Conservation (phyloP, 2,888 invertebrate genomes). For the Alsophila aescularia region DNA sequence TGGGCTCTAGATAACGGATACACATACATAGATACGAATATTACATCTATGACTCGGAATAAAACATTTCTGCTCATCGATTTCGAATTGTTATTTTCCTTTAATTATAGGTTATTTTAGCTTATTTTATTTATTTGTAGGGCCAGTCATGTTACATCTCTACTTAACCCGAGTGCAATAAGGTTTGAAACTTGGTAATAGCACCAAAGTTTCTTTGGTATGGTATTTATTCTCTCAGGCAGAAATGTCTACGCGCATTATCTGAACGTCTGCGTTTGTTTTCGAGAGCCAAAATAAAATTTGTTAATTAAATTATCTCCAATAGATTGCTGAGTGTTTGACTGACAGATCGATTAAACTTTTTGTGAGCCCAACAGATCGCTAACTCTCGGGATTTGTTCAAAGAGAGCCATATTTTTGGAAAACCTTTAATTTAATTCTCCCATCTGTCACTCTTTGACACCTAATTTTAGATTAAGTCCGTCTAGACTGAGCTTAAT, state of each 20-base stretch:
- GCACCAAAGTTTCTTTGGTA: no score
- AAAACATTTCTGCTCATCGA: no score
- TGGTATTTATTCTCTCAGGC: background rate
- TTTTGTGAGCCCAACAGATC: conserved; percentile 32
- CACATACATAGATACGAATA: no score
- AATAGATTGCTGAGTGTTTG: conserved; percentile 32
- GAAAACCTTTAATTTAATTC: conserved; percentile 14
- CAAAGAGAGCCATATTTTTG: background rate
- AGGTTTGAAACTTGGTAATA: no score
- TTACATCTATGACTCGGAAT: no score
- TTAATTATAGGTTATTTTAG: no score
- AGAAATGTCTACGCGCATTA: background rate
- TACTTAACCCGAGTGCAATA: no score
- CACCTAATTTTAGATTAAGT: conserved; percentile 44
- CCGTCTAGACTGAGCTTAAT: conserved; percentile 2
- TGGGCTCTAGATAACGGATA: no score
- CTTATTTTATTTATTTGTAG: no score
- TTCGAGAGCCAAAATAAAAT: conserved; percentile 2
- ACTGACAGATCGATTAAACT: conserved; percentile 63
- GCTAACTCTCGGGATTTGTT: background rate
- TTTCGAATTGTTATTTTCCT: no score
- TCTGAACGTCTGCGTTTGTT: conserved; percentile 4
- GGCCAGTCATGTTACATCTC: no score
- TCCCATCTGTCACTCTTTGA: conserved; percentile 40
- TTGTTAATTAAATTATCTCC: conserved; percentile 11